Evolutionary conservation across 2,797 vertebrate genomes (phyloP).

Genomic region (Myripristis jacobus): DNA sequence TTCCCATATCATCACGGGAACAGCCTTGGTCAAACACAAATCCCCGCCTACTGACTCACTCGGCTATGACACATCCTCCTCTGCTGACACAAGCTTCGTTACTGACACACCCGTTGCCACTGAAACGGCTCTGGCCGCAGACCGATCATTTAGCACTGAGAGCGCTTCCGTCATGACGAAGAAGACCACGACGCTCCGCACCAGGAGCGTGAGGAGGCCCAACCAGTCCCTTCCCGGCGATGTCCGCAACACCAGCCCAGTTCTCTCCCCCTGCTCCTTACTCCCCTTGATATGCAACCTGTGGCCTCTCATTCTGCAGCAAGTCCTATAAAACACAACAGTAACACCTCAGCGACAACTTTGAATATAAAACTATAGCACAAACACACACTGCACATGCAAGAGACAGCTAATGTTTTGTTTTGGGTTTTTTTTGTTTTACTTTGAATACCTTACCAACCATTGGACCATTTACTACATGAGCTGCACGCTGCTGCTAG

Average conservation of each 20-base stretch:
- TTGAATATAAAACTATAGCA: slow-evolving; percentile 35
- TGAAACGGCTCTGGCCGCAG: slow-evolving; percentile 43
- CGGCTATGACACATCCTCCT: slow-evolving; percentile 24
- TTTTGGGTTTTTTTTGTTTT: background rate
- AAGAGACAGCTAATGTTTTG: background rate
- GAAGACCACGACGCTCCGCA: slow-evolving; percentile 81
- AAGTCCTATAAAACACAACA: slow-evolving; percentile 45
- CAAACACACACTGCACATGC: slow-evolving; percentile 44
- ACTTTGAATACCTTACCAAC: background rate
- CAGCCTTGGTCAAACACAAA: slow-evolving; percentile 7
- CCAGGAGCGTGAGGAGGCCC: slow-evolving; percentile 80
- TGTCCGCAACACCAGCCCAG: slow-evolving; percentile 42
- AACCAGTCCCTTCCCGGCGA: slow-evolving; percentile 67
- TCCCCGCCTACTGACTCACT: slow-evolving; percentile 33
- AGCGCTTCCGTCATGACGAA: slow-evolving; percentile 65
- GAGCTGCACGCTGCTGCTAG: background rate
- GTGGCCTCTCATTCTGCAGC: slow-evolving; percentile 45
- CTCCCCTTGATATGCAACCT: slow-evolving; percentile 38
- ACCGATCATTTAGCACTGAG: slow-evolving; percentile 63
- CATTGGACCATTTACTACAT: slow-evolving; percentile 12
- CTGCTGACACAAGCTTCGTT: slow-evolving; percentile 48
- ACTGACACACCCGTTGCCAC: slow-evolving; percentile 29
- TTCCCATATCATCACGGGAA: slow-evolving; percentile 34
- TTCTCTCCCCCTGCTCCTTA: slow-evolving; percentile 4
- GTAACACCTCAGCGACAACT: slow-evolving; percentile 2